Evolutionary conservation across 2,797 vertebrate species (phyloP).

Genomic region (Chrysolophus pictus): DNA sequence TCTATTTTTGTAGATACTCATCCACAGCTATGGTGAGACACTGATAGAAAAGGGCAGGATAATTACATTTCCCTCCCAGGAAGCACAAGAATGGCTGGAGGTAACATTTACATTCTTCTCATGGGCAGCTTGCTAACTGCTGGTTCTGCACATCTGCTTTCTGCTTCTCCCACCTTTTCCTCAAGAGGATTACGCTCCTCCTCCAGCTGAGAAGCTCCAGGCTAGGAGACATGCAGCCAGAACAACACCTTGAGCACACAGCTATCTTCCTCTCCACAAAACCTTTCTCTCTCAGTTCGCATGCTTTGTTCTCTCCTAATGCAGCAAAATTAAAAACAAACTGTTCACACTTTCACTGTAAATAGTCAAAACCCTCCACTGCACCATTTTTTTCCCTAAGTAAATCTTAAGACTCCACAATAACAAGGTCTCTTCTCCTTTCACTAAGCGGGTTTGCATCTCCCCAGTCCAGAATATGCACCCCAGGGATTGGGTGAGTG

Average conservation of each 20-base stretch:
- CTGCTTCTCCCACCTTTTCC: background rate
- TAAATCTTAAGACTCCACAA: background rate
- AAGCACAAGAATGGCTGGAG: constrained; percentile 18
- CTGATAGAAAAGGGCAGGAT: constrained; percentile 29
- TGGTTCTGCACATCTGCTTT: background rate
- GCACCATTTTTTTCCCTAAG: background rate
- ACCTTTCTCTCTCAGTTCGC: background rate
- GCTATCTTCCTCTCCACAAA: background rate
- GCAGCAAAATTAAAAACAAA: constrained; percentile 23
- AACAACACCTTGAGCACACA: background rate
- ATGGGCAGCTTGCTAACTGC: background rate
- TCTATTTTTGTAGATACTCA: constrained; percentile 17
- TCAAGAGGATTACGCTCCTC: background rate
- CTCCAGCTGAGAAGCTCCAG: background rate
- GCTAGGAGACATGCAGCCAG: background rate
- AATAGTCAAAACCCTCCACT: background rate
- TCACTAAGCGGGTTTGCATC: background rate
- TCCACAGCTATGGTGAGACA: background rate
- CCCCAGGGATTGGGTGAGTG: background rate
- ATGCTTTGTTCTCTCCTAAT: background rate
- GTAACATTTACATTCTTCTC: constrained; percentile 51
- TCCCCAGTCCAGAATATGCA: background rate
- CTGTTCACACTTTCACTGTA: background rate
- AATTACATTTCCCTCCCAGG: constrained; percentile 27
- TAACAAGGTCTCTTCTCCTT: background rate